Evolutionary conservation across 2,113 vertebrate genomes (phyloP), one percentile per base, ranked within the genome.

Genomic region (Clarias batrachus): DNA sequence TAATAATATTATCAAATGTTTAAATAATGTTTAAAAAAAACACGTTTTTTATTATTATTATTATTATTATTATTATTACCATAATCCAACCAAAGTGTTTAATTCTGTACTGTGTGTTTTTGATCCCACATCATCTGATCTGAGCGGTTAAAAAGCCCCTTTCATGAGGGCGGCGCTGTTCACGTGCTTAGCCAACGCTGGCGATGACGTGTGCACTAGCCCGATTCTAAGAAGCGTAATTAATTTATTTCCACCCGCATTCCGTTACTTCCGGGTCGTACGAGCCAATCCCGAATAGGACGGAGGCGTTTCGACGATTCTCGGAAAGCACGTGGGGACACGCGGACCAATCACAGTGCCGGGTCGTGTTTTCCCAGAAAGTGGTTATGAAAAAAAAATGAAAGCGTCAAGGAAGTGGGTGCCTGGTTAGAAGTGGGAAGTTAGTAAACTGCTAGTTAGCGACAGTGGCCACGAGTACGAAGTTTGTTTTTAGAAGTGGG

Each of bases 161-260:
- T 80, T 80, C 56, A 80, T 41, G 1, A 62, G 62, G 78, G 78
- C 57, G 4, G 19, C 52, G 9, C 27, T 17, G 10, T 59, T 33
- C 16, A 4, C 54, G 77, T 33, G 1, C 21, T 4, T 2, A 10
- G 19, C 27, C 33, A 79, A 62, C 1, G 19, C 57, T 78, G 27
- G 6, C 62, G 89, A 33, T 91, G 90, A 92, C 90, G 90, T 91
- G 88, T 89, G 82, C 65, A 23, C 85, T 71, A n/a, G 84, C 21
- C 85, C 81, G 70, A 79, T 25, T 86, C 86, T 90, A 85, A 88
- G 89, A 92, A 91, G 86, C 86, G 71, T 10, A 70, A 7, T 27
- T 57, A 11, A 33, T 63, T 65, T 41, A 63, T 66, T 82, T 14
- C 60, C 41, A 82, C 37, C 62, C 25, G 23, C 60, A 66, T 82